Percentiles rank a stretch among this genome's conserved stretches.
These are phyloP conservation scores for Dione juno DNA, from an alignment of 2,888 invertebrate species.

Conservation along the genomic window DNA sequence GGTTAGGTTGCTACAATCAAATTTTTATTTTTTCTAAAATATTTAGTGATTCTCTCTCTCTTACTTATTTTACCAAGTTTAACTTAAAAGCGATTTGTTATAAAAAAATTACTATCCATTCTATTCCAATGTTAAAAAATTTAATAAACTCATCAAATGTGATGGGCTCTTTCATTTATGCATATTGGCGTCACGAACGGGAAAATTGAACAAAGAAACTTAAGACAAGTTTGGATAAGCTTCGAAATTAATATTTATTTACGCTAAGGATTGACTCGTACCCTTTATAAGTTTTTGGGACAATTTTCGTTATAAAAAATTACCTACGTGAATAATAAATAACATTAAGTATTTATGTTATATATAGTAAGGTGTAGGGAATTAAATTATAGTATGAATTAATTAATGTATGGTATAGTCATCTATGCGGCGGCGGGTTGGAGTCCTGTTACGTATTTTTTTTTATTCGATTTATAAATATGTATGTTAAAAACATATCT, in stretches of 20 bases:
- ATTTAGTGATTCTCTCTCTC: too few relatives aligned
- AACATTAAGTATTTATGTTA: too few relatives aligned
- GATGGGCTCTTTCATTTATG: conserved; percentile 21
- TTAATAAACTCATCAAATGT: conserved; percentile 22
- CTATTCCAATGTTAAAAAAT: conserved; percentile 14
- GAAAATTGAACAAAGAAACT: conserved; percentile 24
- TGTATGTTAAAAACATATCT: too few relatives aligned
- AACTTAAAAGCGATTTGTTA: not conserved
- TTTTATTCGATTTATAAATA: too few relatives aligned
- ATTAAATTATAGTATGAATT: too few relatives aligned
- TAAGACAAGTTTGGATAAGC: conserved; percentile 21
- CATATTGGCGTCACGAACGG: conserved; percentile 24
- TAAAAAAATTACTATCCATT: not conserved
- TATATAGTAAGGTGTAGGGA: too few relatives aligned
- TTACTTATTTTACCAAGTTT: too few relatives aligned
- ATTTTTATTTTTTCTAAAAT: too few relatives aligned
- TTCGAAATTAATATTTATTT: conserved; percentile 15
- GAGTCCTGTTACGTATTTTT: too few relatives aligned
- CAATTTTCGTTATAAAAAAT: not conserved
- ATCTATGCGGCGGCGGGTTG: too few relatives aligned
- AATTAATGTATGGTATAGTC: too few relatives aligned
- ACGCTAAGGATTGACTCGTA: conserved; percentile 11
- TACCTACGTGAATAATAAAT: not conserved
- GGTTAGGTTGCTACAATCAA: too few relatives aligned
- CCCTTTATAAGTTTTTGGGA: conserved; percentile 2